These are phyloP conservation scores for Lasioglossum morio DNA, from an alignment of 2,888 invertebrate species.

Conservation along the genomic window DNA sequence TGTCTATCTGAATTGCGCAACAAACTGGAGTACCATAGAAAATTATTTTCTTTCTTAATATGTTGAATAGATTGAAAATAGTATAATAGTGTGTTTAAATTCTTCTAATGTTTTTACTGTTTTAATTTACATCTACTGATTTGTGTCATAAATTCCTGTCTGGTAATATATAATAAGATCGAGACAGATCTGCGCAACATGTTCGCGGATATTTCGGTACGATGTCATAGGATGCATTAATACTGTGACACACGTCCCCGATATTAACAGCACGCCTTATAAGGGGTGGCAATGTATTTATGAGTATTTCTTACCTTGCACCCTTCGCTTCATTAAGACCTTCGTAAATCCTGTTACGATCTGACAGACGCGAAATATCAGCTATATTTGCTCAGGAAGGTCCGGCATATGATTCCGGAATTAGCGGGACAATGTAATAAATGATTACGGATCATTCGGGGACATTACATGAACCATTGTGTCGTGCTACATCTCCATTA, in stretches of 20 bases:
- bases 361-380: conserved; percentile 66
- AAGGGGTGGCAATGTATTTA: conserved; percentile 56
- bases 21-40: too few species aligned
- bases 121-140: too few species aligned
- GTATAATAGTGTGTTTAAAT: neutral
- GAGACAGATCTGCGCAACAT: neutral
- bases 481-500: conserved; percentile 34
- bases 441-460: conserved; percentile 47
- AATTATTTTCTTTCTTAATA: too few species aligned
- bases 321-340: conserved; percentile 68
- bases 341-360: conserved; percentile 68
- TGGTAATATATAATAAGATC: neutral
- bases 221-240: conserved; percentile 19
- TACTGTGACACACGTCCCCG: conserved; percentile 43
- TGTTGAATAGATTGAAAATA: too few species aligned
- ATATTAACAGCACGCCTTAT: conserved; percentile 42
- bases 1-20: too few species aligned
- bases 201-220: neutral
- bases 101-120: too few species aligned
- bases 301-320: conserved; percentile 57
- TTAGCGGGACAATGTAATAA: conserved; percentile 63
- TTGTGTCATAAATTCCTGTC: too few species aligned
- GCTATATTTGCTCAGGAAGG: conserved; percentile 61
- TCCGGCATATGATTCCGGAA: conserved; percentile 57
- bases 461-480: conserved; percentile 7